Conservation (phyloP, 2,113 vertebrate species). For the Alaudala cheleensis region DNA sequence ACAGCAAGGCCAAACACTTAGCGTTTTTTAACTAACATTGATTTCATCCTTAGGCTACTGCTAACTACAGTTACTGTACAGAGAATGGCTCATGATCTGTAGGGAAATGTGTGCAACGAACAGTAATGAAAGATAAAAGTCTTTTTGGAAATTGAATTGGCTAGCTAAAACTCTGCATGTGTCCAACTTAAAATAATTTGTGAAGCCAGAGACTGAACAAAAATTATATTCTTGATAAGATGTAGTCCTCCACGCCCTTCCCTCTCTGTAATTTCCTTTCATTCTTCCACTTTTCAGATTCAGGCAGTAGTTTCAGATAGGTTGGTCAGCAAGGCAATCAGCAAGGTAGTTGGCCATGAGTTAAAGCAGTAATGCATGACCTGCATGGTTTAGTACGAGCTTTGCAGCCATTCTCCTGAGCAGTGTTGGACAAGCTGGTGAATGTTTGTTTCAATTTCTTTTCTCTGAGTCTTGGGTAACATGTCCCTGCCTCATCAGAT, state of each 20-base stretch:
- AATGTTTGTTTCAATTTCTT: not conserved
- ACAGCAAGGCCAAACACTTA: not conserved
- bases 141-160: not conserved
- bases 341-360: not conserved
- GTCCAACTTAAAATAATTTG: not conserved
- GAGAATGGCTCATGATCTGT: not conserved
- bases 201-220: not conserved
- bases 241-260: not conserved
- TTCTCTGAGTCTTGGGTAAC: not conserved
- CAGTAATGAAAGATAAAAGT: not conserved
- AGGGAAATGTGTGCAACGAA: not conserved
- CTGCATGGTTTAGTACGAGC: not conserved
- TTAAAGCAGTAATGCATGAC: not conserved
- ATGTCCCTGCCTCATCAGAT: not conserved
- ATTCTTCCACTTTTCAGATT: constrained; percentile 31
- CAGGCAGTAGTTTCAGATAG: not conserved
- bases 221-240: not conserved
- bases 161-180: not conserved
- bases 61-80: not conserved
- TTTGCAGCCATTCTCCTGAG: not conserved
- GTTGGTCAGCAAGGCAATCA: not conserved
- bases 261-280: constrained; percentile 37
- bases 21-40: not conserved
- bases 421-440: not conserved
- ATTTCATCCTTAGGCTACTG: not conserved